Evolutionary conservation across 2,797 vertebrate genomes (phyloP).

Genomic region (Garrulus glandarius): DNA sequence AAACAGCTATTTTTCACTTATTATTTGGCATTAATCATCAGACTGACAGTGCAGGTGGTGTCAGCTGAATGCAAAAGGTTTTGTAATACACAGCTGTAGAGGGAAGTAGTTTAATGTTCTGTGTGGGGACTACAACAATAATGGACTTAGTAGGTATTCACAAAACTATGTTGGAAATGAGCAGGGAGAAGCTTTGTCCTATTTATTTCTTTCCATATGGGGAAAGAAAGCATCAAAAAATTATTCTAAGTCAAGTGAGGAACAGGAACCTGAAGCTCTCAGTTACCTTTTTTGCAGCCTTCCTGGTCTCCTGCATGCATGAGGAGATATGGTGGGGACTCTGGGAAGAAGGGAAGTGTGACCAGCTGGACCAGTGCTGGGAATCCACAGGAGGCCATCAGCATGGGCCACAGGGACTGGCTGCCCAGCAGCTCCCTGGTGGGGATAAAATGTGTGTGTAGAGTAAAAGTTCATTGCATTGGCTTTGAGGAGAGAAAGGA

Average conservation of each 20-base stretch:
- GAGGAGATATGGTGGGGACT: slow-evolving; percentile 89
- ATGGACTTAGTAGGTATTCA: background rate
- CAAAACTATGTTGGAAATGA: background rate
- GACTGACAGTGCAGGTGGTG: background rate
- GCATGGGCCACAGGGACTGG: slow-evolving; percentile 82
- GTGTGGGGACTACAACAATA: background rate
- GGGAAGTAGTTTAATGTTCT: background rate
- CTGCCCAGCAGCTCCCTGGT: slow-evolving; percentile 80
- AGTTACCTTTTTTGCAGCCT: slow-evolving; percentile 82
- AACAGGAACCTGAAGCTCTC: background rate
- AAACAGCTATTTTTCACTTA: background rate
- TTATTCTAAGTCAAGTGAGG: background rate
- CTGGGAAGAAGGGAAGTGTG: slow-evolving; percentile 88
- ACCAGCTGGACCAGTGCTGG: slow-evolving; percentile 85
- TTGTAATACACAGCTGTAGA: background rate
- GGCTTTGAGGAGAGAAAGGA: background rate
- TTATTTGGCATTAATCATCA: background rate
- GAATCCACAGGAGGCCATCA: slow-evolving; percentile 86
- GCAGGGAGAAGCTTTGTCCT: background rate
- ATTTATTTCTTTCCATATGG: background rate
- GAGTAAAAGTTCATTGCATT: background rate
- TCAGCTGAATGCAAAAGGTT: background rate
- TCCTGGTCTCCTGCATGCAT: slow-evolving; percentile 83
- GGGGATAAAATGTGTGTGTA: background rate
- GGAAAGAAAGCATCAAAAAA: background rate